A percentile compares a stretch with the other conserved stretches of the same genome.
Evolutionary conservation across 2,113 vertebrate genomes (phyloP).

Genomic region (Neomonachus schauinslandi): DNA sequence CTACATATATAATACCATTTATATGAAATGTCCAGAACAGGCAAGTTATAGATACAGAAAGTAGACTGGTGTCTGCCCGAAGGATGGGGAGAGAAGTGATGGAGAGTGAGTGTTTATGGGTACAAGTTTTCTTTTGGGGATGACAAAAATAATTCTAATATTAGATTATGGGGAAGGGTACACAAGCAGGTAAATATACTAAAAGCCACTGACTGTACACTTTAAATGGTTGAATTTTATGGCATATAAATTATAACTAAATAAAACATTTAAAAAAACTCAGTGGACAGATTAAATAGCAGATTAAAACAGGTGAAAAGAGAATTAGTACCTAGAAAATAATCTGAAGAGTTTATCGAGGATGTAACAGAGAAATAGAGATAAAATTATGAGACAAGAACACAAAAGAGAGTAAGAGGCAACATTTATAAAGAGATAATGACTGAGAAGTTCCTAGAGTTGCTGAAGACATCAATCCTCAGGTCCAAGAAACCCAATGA

Average conservation of each 20-base stretch:
- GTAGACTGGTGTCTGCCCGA: not conserved
- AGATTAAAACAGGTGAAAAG: not conserved
- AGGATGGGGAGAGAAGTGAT: not conserved
- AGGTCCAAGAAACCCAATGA: not conserved
- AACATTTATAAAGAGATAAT: slow-evolving; percentile 8
- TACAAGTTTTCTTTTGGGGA: not conserved
- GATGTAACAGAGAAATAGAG: not conserved
- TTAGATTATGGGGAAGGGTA: not conserved
- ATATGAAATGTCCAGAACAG: not conserved
- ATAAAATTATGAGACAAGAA: not conserved
- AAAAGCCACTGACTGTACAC: not conserved
- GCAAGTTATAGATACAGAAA: not conserved
- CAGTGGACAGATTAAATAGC: not conserved
- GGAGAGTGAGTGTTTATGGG: not conserved
- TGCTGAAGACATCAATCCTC: not conserved
- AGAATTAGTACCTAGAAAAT: not conserved
- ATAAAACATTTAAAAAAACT: not conserved
- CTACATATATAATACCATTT: not conserved
- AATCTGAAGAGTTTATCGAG: not conserved
- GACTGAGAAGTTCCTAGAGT: not conserved
- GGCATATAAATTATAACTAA: not conserved
- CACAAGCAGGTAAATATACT: not conserved
- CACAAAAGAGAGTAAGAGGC: not conserved
- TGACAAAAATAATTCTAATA: slow-evolving; percentile 13
- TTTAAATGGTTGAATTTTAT: not conserved